Evolutionary conservation across 2,888 invertebrate genomes (phyloP), one percentile per base, ranked within the genome.

Genomic region (Imbricaverruca yamaguchii): DNA sequence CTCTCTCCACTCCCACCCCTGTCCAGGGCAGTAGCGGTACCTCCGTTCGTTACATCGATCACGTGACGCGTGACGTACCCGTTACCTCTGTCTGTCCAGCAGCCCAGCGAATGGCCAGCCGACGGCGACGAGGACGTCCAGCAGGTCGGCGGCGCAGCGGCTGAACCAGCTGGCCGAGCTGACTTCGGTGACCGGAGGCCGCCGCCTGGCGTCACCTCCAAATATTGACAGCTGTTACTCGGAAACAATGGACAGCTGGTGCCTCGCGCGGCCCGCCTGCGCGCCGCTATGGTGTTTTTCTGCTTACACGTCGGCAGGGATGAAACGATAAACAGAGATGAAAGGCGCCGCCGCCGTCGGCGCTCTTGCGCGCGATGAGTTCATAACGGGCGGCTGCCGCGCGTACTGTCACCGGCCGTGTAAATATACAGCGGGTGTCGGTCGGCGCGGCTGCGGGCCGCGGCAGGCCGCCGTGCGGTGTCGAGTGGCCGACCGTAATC

Each of bases 301-400:
- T 74, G 74, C 74, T 74, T 74, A 74, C 74, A 39, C 53, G 74
- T 74, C 74, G 74, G 74, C 74, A 23, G 23, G 53, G 53, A 74
- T 74, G 53, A 74, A 74, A 74, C 74, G 74, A 21, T 53, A 74
- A 74, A 74, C 74, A 74, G 53, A 74, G 74, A 74, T 74, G 74
- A 74, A 74, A 74, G 74, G 74, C 74, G 74, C 39, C 39, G 59
- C 59, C 18, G 74, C 53, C 15, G 18, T 18, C 53, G 53, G 74
- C 15, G 53, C 53, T 39, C 74, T 11, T 13, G 74, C 39, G 74
- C 74, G 69, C 74, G 74, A 53, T 74, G 74, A 53, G 53, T 74
- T 53, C 74, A 53, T 74, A 74, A 74, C 74, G 8, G 74, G 53
- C 23, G 39, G 74, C 74, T 13, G 74, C 74, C 67, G 67, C 67